Percentiles rank a stretch among this genome's conserved stretches.
phyloP scores from a whole-genome alignment of 2,888 invertebrate genomes.

The Encarsia formosa region DNA sequence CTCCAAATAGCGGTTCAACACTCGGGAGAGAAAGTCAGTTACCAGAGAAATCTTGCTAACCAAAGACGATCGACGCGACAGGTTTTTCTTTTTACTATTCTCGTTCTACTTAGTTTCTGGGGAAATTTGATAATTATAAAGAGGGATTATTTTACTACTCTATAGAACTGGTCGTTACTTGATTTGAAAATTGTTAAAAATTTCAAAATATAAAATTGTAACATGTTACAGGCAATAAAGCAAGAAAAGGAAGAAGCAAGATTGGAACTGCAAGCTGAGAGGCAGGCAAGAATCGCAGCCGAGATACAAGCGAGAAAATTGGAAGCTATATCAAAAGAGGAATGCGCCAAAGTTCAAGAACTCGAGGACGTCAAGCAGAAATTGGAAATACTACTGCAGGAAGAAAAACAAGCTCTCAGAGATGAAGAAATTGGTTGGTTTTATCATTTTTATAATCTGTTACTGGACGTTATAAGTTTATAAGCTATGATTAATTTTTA shows the following conservation, averaged over 20 bases:
- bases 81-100: constrained; percentile 38
- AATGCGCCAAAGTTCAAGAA: constrained; percentile 69
- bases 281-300: constrained; percentile 54
- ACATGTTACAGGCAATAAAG: constrained; percentile 33
- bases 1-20: constrained; percentile 69
- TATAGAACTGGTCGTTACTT: not conserved
- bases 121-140: no score
- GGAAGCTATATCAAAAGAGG: constrained; percentile 66
- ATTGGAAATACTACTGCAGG: constrained; percentile 68
- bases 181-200: not conserved
- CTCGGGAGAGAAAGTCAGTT: constrained; percentile 66
- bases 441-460: not conserved
- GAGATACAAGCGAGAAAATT: constrained; percentile 61
- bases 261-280: constrained; percentile 40
- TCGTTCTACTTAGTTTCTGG: no score
- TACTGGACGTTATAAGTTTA: not conserved
- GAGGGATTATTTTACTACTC: no score
- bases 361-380: constrained; percentile 67
- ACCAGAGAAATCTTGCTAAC: constrained; percentile 61
- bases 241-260: constrained; percentile 42
- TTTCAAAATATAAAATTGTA: not conserved
- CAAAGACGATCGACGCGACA: constrained; percentile 54
- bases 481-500: not conserved
- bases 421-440: constrained; percentile 72
- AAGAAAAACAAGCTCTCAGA: constrained; percentile 78